Conservation (phyloP, 2,888 invertebrate genomes). For the Pachymerium ferrugineum region DNA sequence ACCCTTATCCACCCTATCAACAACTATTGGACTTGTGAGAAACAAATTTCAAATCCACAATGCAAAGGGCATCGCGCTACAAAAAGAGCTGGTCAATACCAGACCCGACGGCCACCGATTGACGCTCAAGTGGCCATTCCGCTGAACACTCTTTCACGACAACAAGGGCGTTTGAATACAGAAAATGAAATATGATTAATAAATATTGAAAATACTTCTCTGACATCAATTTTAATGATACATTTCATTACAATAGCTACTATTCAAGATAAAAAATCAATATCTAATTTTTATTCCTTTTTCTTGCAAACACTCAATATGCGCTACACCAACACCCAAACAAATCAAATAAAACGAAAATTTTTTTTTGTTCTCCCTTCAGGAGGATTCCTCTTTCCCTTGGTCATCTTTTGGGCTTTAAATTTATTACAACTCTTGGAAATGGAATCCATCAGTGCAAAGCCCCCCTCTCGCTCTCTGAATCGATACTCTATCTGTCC, state of each 20-base stretch:
- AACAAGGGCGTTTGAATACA: not conserved
- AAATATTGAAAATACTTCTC: not conserved
- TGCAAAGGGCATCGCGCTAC: constrained; percentile 8
- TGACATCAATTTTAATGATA: not conserved
- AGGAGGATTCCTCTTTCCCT: constrained; percentile 20
- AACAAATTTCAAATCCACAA: constrained; percentile 11
- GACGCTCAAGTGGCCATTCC: constrained; percentile 14
- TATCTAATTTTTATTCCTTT: constrained; percentile 15
- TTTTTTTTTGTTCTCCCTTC: constrained; percentile 11
- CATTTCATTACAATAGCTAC: not conserved
- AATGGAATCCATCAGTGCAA: constrained; percentile 27
- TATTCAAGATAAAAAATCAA: not conserved
- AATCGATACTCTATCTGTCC: constrained; percentile 27
- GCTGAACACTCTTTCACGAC: not conserved
- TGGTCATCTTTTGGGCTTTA: constrained; percentile 25
- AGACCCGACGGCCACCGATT: not conserved
- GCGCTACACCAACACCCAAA: constrained; percentile 25
- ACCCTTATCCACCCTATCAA: constrained; percentile 14
- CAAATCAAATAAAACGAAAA: constrained; percentile 13
- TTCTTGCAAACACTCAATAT: constrained; percentile 24
- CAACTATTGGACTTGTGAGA: constrained; percentile 1
- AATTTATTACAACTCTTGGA: constrained; percentile 24
- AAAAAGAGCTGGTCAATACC: constrained; percentile 10
- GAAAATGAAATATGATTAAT: not conserved
- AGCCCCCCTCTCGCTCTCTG: constrained; percentile 7